These are phyloP conservation scores for Protophormia terraenovae DNA, from an alignment of 2,888 invertebrate genomes.

Conservation along the genomic window DNA sequence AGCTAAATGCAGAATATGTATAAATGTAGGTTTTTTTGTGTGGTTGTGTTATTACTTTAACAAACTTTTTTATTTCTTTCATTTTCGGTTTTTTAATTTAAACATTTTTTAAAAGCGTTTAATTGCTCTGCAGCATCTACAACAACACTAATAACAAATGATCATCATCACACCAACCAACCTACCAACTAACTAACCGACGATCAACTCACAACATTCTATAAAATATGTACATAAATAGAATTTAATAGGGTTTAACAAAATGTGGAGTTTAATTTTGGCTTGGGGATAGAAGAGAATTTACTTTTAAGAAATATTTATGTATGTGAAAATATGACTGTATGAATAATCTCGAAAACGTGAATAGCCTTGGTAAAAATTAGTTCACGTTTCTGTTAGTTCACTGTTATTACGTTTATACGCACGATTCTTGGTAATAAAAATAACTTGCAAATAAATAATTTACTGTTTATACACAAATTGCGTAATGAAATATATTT, in stretches of 20 bases:
- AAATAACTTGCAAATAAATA: no score
- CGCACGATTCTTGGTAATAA: no score
- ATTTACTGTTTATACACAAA: no score
- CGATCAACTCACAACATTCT: not conserved
- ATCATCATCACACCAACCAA: constrained; percentile 45
- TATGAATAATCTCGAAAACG: no score
- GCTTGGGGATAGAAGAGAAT: no score
- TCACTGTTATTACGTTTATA: no score
- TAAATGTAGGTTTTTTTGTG: constrained; percentile 34
- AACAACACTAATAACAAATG: constrained; percentile 39
- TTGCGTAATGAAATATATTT: no score
- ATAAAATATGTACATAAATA: not conserved
- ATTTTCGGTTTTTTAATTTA: constrained; percentile 52
- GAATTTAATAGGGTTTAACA: not conserved
- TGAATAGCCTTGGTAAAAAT: no score
- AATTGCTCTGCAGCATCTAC: constrained; percentile 58
- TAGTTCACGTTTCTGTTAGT: no score
- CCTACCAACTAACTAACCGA: not conserved
- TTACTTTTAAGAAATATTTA: no score
- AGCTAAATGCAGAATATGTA: constrained; percentile 25
- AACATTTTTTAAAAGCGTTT: constrained; percentile 56
- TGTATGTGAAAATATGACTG: no score
- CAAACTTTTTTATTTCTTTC: not conserved
- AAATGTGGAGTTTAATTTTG: not conserved
- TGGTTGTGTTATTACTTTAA: constrained; percentile 20